phyloP scores from a whole-genome alignment of 2,888 invertebrate species.

The Thyatira batis region DNA sequence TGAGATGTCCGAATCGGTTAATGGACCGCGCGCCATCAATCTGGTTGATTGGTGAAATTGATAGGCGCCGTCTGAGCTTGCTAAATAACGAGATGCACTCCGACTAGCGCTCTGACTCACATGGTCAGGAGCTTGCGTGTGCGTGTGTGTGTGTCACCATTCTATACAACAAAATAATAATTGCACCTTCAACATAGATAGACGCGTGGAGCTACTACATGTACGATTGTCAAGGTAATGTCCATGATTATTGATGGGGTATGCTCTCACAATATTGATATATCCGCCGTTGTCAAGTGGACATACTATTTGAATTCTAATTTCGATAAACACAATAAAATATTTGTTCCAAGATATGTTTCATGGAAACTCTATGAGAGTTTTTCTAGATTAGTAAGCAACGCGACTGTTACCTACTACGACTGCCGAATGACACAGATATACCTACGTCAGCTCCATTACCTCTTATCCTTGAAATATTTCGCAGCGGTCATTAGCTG shows the following conservation, averaged over 20 bases:
- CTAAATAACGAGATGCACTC: constrained; percentile 37
- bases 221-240: neutral
- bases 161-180: neutral
- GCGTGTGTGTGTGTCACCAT: neutral
- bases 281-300: neutral
- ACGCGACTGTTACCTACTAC: neutral
- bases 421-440: neutral
- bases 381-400: neutral
- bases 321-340: neutral
- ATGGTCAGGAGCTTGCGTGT: no score
- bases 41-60: constrained; percentile 70
- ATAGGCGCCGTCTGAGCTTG: constrained; percentile 67
- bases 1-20: constrained; percentile 28
- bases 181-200: neutral
- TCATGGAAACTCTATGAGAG: neutral
- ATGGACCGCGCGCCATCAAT: constrained; percentile 61
- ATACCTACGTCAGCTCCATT: neutral
- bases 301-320: neutral
- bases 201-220: neutral
- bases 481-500: neutral
- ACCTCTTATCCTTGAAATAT: constrained; percentile 1
- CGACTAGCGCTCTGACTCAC: constrained; percentile 8
- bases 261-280: neutral
- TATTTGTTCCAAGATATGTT: neutral
- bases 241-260: neutral